phyloP scores from a whole-genome alignment of 2,888 invertebrate species.

The Junonia oenone region DNA sequence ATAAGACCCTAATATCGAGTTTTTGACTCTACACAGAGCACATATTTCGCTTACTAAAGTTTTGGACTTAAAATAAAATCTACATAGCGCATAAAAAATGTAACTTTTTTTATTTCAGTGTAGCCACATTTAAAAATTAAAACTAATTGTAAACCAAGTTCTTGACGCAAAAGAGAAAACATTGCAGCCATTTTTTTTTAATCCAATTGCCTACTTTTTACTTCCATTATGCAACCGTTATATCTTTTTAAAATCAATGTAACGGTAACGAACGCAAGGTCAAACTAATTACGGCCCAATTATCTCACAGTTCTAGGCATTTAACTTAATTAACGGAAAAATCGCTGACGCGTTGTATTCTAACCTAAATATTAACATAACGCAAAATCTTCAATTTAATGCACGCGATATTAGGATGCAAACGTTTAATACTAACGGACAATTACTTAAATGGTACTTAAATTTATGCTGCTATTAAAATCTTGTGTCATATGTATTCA shows the following conservation, averaged over 20 bases:
- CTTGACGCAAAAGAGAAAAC: too few species aligned
- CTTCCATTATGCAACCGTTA: slow-evolving; percentile 5
- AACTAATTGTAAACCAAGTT: too few species aligned
- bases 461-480: too few species aligned
- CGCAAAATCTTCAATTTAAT: background rate
- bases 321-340: slow-evolving; percentile 16
- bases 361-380: slow-evolving; percentile 1
- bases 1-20: too few species aligned
- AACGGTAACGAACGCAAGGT: slow-evolving; percentile 7
- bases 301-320: slow-evolving; percentile 8
- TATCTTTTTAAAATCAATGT: background rate
- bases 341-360: slow-evolving; percentile 11
- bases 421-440: background rate
- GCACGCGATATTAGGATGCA: background rate
- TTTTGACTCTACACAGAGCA: too few species aligned
- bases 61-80: too few species aligned
- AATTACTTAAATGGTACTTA: too few species aligned
- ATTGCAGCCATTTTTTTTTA: background rate
- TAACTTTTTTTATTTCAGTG: too few species aligned
- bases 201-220: background rate
- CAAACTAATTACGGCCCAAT: background rate
- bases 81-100: too few species aligned
- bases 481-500: too few species aligned
- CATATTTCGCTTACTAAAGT: too few species aligned
- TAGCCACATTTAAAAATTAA: too few species aligned